Conservation (phyloP, 2,113 vertebrate genomes). For the Cnemophilus loriae region DNA sequence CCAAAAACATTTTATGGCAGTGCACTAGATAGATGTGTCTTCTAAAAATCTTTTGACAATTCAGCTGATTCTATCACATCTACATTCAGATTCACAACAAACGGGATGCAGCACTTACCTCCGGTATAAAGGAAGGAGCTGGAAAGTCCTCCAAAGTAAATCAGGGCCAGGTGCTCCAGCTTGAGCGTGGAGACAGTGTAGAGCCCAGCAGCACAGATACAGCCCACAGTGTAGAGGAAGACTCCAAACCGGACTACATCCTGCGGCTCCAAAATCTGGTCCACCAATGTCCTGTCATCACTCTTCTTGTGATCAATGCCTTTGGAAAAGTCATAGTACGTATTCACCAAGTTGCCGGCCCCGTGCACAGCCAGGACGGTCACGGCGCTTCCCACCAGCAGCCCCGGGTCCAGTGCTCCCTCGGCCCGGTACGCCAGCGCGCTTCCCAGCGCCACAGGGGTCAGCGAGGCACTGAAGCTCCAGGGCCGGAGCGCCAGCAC, state of each 20-base stretch:
- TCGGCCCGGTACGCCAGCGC: conserved; percentile 89
- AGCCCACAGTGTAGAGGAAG: conserved; percentile 90
- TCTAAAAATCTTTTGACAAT: background rate
- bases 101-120: conserved; percentile 69
- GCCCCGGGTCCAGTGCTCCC: conserved; percentile 82
- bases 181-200: conserved; percentile 84
- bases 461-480: conserved; percentile 97
- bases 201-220: conserved; percentile 87
- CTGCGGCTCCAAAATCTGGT: conserved; percentile 91
- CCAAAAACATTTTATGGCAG: background rate
- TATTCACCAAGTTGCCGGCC: conserved; percentile 95
- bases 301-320: conserved; percentile 99
- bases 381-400: conserved; percentile 87
- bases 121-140: conserved; percentile 98
- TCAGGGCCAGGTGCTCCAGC: conserved; percentile 91
- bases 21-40: background rate
- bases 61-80: background rate
- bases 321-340: conserved; percentile 99
- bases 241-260: conserved; percentile 95
- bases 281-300: conserved; percentile 94
- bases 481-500: conserved; percentile 92
- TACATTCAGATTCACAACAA: background rate
- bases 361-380: conserved; percentile 92
- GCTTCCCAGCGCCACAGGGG: conserved; percentile 90
- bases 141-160: conserved; percentile 96